Conservation (phyloP, 2,113 vertebrate genomes). For the Cercopithecus mona region DNA sequence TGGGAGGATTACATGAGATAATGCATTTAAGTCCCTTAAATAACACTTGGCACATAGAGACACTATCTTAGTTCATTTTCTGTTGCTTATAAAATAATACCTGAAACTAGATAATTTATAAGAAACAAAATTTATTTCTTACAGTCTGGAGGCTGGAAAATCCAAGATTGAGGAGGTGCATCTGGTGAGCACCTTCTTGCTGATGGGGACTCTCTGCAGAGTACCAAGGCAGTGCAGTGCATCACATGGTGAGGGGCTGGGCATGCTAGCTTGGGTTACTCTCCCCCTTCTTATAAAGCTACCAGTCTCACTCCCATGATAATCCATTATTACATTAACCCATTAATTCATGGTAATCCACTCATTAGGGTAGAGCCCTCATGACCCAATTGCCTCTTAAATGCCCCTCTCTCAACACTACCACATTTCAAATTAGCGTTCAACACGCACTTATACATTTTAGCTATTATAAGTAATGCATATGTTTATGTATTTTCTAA, state of each 20-base stretch:
- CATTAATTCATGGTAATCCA: not conserved
- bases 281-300: not conserved
- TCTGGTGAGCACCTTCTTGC: not conserved
- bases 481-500: not conserved
- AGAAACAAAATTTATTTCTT: not conserved
- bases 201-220: not conserved
- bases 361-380: not conserved
- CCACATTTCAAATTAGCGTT: not conserved
- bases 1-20: not conserved
- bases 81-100: not conserved
- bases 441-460: not conserved
- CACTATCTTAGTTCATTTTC: not conserved
- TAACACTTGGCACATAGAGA: not conserved
- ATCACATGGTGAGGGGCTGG: not conserved
- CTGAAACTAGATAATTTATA: not conserved
- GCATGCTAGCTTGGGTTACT: not conserved
- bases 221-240: not conserved
- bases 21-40: not conserved
- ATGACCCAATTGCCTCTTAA: not conserved
- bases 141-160: not conserved
- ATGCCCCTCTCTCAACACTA: not conserved
- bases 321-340: not conserved
- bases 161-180: not conserved
- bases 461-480: not conserved
- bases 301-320: not conserved